Conservation (phyloP, 2,113 vertebrate species). For the Pagrus major region DNA sequence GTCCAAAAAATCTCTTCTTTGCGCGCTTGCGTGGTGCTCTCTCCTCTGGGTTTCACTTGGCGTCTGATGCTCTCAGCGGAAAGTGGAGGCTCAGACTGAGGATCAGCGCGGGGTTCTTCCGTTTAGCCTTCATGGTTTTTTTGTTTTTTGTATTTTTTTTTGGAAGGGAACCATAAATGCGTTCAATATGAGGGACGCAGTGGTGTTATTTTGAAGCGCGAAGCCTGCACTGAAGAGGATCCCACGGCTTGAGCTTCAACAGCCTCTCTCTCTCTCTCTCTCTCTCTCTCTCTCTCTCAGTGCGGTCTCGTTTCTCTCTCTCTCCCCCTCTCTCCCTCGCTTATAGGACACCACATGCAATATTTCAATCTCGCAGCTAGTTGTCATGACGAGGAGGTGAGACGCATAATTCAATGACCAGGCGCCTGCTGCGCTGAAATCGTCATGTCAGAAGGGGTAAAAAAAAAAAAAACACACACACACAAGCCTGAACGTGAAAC, state of each 20-base stretch:
- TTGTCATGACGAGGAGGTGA: slow-evolving; percentile 72
- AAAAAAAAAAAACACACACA: not conserved
- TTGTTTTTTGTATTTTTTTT: not conserved
- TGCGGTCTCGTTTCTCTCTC: slow-evolving; percentile 60
- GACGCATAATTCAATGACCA: slow-evolving; percentile 51
- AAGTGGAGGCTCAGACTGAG: slow-evolving; percentile 36
- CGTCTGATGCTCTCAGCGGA: slow-evolving; percentile 43
- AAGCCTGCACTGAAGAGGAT: slow-evolving; percentile 49
- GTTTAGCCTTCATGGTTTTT: slow-evolving; percentile 47
- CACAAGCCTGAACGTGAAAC: slow-evolving; percentile 9
- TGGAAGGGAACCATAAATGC: not conserved
- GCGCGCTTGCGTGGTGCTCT: slow-evolving; percentile 70
- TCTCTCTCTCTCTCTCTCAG: slow-evolving; percentile 57
- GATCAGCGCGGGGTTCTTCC: slow-evolving; percentile 35
- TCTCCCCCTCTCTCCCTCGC: too few species aligned
- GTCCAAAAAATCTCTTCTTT: slow-evolving; percentile 65
- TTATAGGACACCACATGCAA: slow-evolving; percentile 48
- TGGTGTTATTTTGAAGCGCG: slow-evolving; percentile 52
- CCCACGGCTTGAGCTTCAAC: slow-evolving; percentile 22
- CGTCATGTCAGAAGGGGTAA: not conserved
- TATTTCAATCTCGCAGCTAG: slow-evolving; percentile 69
- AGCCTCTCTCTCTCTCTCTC: slow-evolving; percentile 26
- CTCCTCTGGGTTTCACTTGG: slow-evolving; percentile 50
- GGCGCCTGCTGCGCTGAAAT: slow-evolving; percentile 19
- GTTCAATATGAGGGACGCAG: slow-evolving; percentile 40